Conservation (phyloP, 2,113 vertebrate species). For the Caracal caracal region DNA sequence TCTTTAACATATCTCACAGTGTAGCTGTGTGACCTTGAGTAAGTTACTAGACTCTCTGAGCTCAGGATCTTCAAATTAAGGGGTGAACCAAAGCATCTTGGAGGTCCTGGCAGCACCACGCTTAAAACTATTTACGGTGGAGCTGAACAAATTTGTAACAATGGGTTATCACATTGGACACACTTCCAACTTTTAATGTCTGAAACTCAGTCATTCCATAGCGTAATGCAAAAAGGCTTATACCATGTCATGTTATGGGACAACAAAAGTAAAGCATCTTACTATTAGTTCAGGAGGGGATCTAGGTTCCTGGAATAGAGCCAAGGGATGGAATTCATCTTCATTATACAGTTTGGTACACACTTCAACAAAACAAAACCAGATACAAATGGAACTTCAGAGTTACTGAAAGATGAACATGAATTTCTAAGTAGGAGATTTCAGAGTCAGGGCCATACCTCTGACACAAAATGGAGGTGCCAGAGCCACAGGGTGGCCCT, state of each 20-base stretch:
- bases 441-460: neutral
- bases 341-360: constrained; percentile 84
- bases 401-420: neutral
- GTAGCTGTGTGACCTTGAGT: neutral
- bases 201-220: neutral
- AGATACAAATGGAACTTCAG: neutral
- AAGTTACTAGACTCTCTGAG: neutral
- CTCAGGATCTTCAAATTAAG: neutral
- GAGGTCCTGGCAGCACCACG: neutral
- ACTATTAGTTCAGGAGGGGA: constrained; percentile 93
- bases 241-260: neutral
- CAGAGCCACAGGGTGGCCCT: neutral
- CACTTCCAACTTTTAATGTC: neutral
- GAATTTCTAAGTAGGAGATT: neutral
- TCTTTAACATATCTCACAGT: neutral
- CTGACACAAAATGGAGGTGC: neutral
- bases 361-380: constrained; percentile 65
- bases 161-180: neutral
- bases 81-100: neutral
- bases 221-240: neutral
- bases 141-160: neutral
- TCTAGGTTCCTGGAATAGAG: constrained; percentile 91
- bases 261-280: constrained; percentile 47
- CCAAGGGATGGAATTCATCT: constrained; percentile 85
- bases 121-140: neutral